phyloP scores from a whole-genome alignment of 2,797 vertebrate species.

The Neopelma chrysocephalum region DNA sequence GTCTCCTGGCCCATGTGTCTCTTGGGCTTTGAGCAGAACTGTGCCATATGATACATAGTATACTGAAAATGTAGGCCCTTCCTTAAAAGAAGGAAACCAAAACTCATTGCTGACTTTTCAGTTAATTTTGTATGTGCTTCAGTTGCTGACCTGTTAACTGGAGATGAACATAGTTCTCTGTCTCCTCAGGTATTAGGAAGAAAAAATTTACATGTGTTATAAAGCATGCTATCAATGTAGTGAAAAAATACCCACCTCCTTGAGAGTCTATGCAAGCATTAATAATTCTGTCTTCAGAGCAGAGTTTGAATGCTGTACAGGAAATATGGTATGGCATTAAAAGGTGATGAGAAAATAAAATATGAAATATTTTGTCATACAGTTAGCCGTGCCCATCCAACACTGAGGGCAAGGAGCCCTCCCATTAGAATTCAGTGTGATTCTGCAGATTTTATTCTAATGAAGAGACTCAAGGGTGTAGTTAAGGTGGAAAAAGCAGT shows the following conservation, averaged over 20 bases:
- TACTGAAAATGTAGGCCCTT: not conserved
- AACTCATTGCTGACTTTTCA: not conserved
- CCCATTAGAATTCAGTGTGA: not conserved
- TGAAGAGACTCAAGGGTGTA: not conserved
- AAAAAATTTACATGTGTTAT: not conserved
- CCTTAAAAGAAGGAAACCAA: not conserved
- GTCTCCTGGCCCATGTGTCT: not conserved
- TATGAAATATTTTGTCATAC: not conserved
- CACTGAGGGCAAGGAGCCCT: not conserved
- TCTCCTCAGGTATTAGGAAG: not conserved
- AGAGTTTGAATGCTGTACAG: not conserved
- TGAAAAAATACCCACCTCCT: not conserved
- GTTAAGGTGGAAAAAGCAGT: not conserved
- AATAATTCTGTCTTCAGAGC: slow-evolving; percentile 49
- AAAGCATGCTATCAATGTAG: not conserved
- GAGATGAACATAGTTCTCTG: not conserved
- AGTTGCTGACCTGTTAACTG: not conserved
- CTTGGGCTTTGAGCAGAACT: not conserved
- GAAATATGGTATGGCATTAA: slow-evolving; percentile 13
- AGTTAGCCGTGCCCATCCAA: not conserved
- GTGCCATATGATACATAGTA: not conserved
- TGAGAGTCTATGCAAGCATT: not conserved
- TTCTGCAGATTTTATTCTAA: not conserved
- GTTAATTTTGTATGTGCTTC: not conserved
- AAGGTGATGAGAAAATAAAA: slow-evolving; percentile 39